Conservation (phyloP, 2,797 vertebrate species). For the Acrocephalus scirpaceus region DNA sequence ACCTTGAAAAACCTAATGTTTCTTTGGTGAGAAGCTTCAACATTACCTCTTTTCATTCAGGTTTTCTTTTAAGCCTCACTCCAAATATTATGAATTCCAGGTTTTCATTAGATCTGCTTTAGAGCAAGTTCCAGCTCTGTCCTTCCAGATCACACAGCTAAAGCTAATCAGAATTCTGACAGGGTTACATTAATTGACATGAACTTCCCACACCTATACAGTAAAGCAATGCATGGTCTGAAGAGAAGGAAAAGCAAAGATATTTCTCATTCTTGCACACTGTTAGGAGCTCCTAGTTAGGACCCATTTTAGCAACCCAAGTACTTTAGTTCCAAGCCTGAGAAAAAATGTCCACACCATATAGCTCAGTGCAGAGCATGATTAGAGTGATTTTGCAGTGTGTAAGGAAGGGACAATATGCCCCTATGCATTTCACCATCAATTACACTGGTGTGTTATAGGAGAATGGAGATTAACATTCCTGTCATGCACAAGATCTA, state of each 20-base stretch:
- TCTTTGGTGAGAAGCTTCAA: neutral
- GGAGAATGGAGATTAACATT: constrained; percentile 18
- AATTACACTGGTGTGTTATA: neutral
- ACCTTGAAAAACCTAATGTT: neutral
- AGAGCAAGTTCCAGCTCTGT: neutral
- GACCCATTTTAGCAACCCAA: neutral
- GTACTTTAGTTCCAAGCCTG: neutral
- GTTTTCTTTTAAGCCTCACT: neutral
- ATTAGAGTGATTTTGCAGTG: neutral
- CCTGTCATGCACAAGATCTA: constrained; percentile 3
- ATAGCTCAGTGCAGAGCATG: neutral
- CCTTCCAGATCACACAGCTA: neutral
- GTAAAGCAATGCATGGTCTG: neutral
- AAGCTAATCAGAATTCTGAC: neutral
- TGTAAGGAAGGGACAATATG: neutral
- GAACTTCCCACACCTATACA: neutral
- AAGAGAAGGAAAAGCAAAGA: neutral
- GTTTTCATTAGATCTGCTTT: neutral
- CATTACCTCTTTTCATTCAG: neutral
- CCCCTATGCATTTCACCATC: neutral
- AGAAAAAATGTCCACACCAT: neutral
- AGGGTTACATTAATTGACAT: neutral
- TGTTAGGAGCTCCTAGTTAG: neutral
- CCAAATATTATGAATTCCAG: neutral
- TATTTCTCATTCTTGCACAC: neutral